Evolutionary conservation across 2,888 invertebrate species (phyloP).

Genomic region (Embidobia sp.): DNA sequence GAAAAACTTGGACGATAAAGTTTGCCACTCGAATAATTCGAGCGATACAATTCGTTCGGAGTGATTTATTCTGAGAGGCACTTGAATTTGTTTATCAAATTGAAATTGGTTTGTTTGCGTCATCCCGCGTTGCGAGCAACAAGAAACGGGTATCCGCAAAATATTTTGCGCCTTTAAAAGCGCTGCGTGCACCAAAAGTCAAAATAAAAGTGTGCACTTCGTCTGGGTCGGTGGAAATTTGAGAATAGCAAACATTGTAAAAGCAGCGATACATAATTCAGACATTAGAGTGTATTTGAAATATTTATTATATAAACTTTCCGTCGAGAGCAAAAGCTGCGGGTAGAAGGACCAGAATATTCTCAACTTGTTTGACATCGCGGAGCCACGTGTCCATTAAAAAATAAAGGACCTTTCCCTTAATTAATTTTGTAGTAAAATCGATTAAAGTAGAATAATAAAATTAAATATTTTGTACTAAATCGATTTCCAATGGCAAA

Average conservation of each 20-base stretch:
- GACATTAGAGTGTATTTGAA: slow-evolving; percentile 13
- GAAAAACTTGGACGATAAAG: too few species aligned
- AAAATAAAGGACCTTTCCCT: background rate
- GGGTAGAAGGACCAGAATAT: background rate
- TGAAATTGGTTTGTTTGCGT: too few species aligned
- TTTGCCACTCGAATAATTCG: too few species aligned
- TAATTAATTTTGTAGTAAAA: background rate
- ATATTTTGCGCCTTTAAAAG: too few species aligned
- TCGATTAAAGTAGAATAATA: background rate
- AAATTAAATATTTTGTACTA: too few species aligned
- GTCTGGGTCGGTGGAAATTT: slow-evolving; percentile 1
- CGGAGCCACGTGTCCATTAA: background rate
- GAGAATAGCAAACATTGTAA: slow-evolving; percentile 23
- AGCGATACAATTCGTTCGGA: too few species aligned
- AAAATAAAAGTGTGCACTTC: background rate
- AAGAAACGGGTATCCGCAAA: too few species aligned
- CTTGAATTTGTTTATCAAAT: too few species aligned
- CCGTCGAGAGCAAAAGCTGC: background rate
- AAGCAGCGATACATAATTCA: slow-evolving; percentile 22
- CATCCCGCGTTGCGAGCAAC: too few species aligned
- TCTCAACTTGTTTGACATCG: slow-evolving; percentile 3
- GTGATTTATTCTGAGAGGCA: too few species aligned
- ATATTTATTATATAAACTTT: slow-evolving; percentile 23
- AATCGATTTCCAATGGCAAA: too few species aligned
- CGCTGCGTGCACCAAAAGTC: too few species aligned